Evolutionary conservation across 2,113 vertebrate genomes (phyloP).

Genomic region (Mixornis gularis): DNA sequence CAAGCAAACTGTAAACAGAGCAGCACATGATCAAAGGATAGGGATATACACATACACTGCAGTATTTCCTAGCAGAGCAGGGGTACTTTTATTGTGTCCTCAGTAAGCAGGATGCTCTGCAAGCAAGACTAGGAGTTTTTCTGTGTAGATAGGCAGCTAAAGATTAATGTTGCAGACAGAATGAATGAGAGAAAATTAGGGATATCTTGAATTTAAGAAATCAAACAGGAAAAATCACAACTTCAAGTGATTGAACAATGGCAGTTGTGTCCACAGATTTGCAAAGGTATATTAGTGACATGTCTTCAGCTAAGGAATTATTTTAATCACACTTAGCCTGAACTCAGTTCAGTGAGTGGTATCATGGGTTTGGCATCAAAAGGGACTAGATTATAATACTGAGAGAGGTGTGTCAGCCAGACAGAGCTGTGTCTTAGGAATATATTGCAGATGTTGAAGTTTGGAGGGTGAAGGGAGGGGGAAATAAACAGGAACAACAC

Average conservation of each 20-base stretch:
- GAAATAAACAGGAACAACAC: not conserved
- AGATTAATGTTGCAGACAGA: not conserved
- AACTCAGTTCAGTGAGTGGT: not conserved
- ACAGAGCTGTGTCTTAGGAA: not conserved
- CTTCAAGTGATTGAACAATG: not conserved
- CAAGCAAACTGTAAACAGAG: not conserved
- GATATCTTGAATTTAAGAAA: not conserved
- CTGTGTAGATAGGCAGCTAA: not conserved
- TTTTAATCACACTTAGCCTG: not conserved
- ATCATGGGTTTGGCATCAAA: not conserved
- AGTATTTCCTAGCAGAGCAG: not conserved
- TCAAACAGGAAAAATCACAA: not conserved
- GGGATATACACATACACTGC: not conserved
- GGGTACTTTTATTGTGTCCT: not conserved
- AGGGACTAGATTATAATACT: not conserved
- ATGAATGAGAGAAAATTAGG: not conserved
- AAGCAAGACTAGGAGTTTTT: not conserved
- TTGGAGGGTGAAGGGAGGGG: accelerated
- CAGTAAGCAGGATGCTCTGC: not conserved
- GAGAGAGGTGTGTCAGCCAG: not conserved
- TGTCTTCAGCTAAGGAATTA: not conserved
- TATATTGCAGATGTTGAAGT: not conserved
- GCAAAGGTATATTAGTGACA: not conserved
- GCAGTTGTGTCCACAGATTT: not conserved
- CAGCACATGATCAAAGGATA: not conserved